phyloP scores from a whole-genome alignment of 1,140 invertebrate species.

The Platyura marginata region DNA sequence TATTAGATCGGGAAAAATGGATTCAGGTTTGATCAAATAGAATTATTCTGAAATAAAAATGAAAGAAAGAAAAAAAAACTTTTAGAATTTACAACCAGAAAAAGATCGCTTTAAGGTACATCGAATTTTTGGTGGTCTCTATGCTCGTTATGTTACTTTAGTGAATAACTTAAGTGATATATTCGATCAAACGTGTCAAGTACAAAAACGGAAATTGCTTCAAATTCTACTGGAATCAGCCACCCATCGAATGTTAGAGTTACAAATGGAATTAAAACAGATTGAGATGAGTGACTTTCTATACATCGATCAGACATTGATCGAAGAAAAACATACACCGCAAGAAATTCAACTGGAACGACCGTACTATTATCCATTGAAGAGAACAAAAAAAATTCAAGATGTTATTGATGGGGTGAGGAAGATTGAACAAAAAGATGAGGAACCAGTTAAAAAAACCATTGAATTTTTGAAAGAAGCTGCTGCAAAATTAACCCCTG shows the following conservation, averaged over 20 bases:
- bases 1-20: too few relatives aligned
- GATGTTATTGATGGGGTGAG: slow-evolving; percentile 12
- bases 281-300: slow-evolving; percentile 30
- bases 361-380: slow-evolving; percentile 16
- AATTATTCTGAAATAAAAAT: too few relatives aligned
- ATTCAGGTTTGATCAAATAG: too few relatives aligned
- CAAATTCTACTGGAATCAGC: slow-evolving; percentile 30
- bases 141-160: slow-evolving; percentile 15
- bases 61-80: too few relatives aligned
- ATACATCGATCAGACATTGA: slow-evolving; percentile 38
- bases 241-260: slow-evolving; percentile 14
- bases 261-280: slow-evolving; percentile 24
- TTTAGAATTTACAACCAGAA: too few relatives aligned
- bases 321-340: slow-evolving; percentile 37
- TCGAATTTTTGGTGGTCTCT: slow-evolving; percentile 14
- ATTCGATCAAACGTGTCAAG: slow-evolving; percentile 41
- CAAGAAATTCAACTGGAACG: slow-evolving; percentile 26
- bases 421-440: slow-evolving; percentile 6
- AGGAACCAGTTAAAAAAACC: neutral
- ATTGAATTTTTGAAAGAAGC: neutral
- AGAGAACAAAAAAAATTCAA: slow-evolving; percentile 14
- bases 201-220: slow-evolving; percentile 36
- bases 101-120: slow-evolving; percentile 4
- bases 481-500: slow-evolving; percentile 4
- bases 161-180: slow-evolving; percentile 22